A percentile compares a stretch with the other conserved stretches of the same genome.
These are phyloP conservation scores for Theropithecus gelada DNA, from an alignment of 2,113 vertebrate genomes.

Conservation along the genomic window DNA sequence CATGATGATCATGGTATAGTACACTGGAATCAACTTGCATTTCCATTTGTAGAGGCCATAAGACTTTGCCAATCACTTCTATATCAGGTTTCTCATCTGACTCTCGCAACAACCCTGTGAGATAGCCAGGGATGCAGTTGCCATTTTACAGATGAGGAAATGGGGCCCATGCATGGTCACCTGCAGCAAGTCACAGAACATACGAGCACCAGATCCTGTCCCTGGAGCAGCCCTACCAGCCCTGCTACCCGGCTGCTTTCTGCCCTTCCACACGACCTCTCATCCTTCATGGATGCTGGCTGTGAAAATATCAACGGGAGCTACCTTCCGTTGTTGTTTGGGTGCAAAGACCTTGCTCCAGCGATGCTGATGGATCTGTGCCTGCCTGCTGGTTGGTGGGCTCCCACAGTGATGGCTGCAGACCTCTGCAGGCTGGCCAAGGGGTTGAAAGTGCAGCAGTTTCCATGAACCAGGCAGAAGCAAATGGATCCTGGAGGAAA, in stretches of 20 bases:
- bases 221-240: background rate
- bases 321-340: background rate
- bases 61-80: background rate
- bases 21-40: background rate
- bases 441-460: background rate
- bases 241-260: background rate
- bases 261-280: background rate
- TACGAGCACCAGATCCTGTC: no score
- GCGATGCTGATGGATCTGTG: background rate
- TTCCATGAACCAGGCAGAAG: background rate
- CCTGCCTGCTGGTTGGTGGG: no score
- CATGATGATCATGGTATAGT: background rate
- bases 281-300: no score
- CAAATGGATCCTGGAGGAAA: background rate
- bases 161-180: background rate
- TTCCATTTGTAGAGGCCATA: background rate
- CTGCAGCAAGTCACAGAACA: background rate
- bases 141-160: background rate
- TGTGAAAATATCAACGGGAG: background rate
- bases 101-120: background rate
- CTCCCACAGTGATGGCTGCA: background rate
- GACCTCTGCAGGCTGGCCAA: no score
- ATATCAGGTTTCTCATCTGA: background rate
- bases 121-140: background rate
- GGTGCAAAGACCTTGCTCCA: background rate